Evolutionary conservation across 2,888 invertebrate species (phyloP).

Genomic region (Junonia oenone): DNA sequence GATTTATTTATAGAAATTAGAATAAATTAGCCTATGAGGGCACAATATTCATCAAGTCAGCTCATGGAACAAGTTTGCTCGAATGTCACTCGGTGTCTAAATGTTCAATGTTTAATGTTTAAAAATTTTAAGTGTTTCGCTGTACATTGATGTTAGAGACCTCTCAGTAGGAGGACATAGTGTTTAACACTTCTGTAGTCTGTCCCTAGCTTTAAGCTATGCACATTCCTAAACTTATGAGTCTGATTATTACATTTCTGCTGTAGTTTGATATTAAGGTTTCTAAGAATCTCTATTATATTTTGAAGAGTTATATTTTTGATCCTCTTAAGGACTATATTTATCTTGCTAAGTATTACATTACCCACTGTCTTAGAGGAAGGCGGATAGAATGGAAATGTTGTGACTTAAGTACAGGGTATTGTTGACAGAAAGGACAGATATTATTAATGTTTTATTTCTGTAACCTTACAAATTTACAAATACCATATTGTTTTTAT

Average conservation of each 20-base stretch:
- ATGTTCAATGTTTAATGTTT: conserved; percentile 55
- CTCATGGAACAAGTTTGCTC: conserved; percentile 58
- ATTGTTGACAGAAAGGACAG: conserved; percentile 45
- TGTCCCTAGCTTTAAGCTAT: conserved; percentile 65
- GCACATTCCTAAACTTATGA: conserved; percentile 73
- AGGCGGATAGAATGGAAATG: conserved; percentile 43
- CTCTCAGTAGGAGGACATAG: conserved; percentile 49
- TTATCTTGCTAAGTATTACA: conserved; percentile 67
- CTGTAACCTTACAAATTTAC: conserved; percentile 40
- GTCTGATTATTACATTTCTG: conserved; percentile 76
- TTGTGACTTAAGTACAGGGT: conserved; percentile 73
- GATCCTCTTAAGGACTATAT: conserved; percentile 54
- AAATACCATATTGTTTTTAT: conserved; percentile 33
- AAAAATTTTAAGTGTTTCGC: conserved; percentile 48
- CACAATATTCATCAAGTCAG: conserved; percentile 79
- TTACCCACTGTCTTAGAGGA: conserved; percentile 53
- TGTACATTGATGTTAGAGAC: conserved; percentile 49
- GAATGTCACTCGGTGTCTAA: conserved; percentile 67
- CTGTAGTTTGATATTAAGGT: conserved; percentile 64
- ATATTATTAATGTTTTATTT: conserved; percentile 34
- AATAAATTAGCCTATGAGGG: conserved; percentile 33
- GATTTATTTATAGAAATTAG: conserved; percentile 22
- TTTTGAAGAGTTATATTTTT: conserved; percentile 76
- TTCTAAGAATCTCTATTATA: conserved; percentile 70
- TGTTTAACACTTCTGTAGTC: conserved; percentile 54